phyloP scores from a whole-genome alignment of 1,140 invertebrate species.

The Danaus plexippus region DNA sequence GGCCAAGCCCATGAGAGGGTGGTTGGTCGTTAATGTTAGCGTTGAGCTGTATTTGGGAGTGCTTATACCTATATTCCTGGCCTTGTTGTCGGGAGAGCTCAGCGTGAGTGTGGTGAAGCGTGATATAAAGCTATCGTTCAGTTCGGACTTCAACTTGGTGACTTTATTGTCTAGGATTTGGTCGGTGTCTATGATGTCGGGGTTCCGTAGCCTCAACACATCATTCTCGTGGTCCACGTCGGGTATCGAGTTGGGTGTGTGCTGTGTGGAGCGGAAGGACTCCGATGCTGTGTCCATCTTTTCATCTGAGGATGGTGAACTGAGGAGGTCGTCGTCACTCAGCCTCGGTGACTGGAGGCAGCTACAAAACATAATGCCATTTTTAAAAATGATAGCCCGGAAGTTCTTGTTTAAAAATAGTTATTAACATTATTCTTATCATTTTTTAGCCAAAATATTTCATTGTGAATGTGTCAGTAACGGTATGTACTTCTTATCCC shows the following conservation, averaged over 20 bases:
- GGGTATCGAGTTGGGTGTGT: constrained; percentile 47
- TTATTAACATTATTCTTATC: too few species aligned
- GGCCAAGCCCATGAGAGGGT: constrained; percentile 49
- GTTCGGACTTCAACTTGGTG: constrained; percentile 17
- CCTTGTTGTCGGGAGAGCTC: constrained; percentile 30
- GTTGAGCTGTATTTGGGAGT: constrained; percentile 47
- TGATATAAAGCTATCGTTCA: constrained; percentile 39
- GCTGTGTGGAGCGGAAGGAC: constrained; percentile 37
- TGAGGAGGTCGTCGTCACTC: constrained; percentile 45
- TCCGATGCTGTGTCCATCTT: constrained; percentile 62
- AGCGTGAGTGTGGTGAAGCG: constrained; percentile 42
- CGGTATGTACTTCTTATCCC: too few species aligned
- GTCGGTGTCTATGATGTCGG: constrained; percentile 28
- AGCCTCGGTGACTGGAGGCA: constrained; percentile 30
- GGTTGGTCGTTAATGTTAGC: constrained; percentile 45
- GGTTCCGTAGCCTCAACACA: constrained; percentile 36
- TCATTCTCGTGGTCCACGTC: constrained; percentile 39
- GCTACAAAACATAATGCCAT: constrained; percentile 22
- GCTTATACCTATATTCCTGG: constrained; percentile 40
- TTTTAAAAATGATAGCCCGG: too few species aligned
- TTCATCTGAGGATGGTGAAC: constrained; percentile 56
- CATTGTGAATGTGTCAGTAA: too few species aligned
- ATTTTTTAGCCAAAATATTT: too few species aligned
- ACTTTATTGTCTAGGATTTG: constrained; percentile 23
- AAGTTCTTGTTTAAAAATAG: too few species aligned